Conservation (phyloP, 1,140 invertebrate genomes). For the Stegodyphus dumicola region DNA sequence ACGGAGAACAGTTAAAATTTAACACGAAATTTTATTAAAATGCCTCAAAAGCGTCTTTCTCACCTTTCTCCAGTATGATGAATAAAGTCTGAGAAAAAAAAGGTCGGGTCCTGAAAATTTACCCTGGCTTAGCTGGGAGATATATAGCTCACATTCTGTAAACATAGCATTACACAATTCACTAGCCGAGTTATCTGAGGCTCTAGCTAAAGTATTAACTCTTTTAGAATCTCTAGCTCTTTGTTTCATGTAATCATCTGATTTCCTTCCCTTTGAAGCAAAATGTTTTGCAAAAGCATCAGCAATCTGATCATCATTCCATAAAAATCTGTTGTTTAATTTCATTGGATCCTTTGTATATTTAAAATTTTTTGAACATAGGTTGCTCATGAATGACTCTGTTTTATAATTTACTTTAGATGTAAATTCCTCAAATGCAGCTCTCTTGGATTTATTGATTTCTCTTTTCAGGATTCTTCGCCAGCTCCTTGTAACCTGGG, state of each 20-base stretch:
- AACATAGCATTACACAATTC: neutral
- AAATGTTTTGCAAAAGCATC: neutral
- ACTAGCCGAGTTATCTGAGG: neutral
- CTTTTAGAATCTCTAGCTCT: neutral
- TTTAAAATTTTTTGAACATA: neutral
- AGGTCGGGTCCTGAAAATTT: neutral
- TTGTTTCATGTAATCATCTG: neutral
- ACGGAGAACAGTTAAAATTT: neutral
- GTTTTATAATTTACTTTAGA: constrained; percentile 37
- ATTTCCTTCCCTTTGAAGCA: neutral
- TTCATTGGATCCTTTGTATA: neutral
- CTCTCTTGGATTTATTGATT: neutral
- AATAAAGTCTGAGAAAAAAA: too few species aligned
- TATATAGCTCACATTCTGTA: neutral
- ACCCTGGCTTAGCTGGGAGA: neutral
- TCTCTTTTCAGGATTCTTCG: neutral
- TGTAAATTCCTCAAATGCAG: constrained; percentile 7
- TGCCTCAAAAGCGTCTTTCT: neutral
- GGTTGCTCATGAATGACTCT: neutral
- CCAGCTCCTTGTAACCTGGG: neutral
- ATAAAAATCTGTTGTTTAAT: neutral
- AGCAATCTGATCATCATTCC: neutral
- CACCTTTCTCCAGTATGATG: neutral
- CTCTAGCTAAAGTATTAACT: neutral
- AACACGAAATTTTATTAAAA: constrained; percentile 7